Conservation (phyloP, 2,113 vertebrate species). For the Echinops telfairi region DNA sequence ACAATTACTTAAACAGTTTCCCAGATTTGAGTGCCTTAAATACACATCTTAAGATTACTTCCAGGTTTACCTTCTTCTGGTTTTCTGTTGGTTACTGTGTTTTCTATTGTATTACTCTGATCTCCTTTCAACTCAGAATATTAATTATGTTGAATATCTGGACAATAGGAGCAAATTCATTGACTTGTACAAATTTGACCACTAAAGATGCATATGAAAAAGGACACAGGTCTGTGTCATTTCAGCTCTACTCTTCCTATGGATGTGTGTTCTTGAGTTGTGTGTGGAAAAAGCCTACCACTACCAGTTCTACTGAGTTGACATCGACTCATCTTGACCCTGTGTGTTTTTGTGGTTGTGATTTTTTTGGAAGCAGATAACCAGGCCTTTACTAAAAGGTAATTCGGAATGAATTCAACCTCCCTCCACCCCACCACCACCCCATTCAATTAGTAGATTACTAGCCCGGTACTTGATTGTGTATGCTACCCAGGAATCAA, state of each 20-base stretch:
- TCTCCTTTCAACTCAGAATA: background rate
- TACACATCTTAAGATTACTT: slow-evolving; percentile 63
- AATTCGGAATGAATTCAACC: background rate
- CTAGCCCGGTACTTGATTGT: background rate
- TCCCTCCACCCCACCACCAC: background rate
- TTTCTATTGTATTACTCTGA: slow-evolving; percentile 62
- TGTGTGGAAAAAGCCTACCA: background rate
- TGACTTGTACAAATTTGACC: background rate
- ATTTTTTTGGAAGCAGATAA: background rate
- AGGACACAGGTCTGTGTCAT: background rate
- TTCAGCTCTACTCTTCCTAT: background rate
- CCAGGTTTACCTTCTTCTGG: slow-evolving; percentile 54
- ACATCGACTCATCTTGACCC: background rate
- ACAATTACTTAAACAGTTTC: slow-evolving; percentile 81
- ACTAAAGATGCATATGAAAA: background rate
- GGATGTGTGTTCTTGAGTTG: background rate
- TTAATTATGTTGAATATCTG: slow-evolving; percentile 33
- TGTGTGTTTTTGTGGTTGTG: background rate
- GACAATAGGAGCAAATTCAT: slow-evolving; percentile 9
- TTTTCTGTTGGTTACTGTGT: background rate
- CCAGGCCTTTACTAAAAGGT: background rate
- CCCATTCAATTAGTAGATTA: background rate
- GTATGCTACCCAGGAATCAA: background rate
- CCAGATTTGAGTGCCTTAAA: slow-evolving; percentile 66
- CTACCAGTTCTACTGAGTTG: background rate